Evolutionary conservation across 2,797 vertebrate genomes (phyloP), one percentile per base, ranked within the genome.

Genomic region (Centroberyx gerrardi): DNA sequence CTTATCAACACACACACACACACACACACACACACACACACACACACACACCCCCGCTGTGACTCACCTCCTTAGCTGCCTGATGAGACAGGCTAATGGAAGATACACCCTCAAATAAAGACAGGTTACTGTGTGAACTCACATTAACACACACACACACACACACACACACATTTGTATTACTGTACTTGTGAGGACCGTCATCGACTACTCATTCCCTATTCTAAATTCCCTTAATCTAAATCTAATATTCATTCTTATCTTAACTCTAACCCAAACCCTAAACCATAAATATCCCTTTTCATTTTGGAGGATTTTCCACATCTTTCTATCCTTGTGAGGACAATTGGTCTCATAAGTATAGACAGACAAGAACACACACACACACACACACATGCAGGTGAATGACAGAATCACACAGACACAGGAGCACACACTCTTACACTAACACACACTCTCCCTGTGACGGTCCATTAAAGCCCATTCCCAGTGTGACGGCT

Each of bases 81-180:
- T 88, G 88, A 88, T 87, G 86, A 83, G 73, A 68, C 77, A 48
- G 18, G 71, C 75, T 88, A 85, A 88, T 83, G 81, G 75, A 49
- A 67, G 80, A 72, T 61, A 60, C 78, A 48, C 78, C 64, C 65
- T 68, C 78, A 74, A 74, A 90, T 85, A 74, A 81, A 75, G 76
- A 87, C 72, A 73, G 58, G 42, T 72, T 79, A 73, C 55, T 15
- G 28, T 46, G 8, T 40, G 56, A 62, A 18, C 76, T 56, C 68
- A 36, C 68, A 52, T 14, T 33, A 3, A 59, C 40, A 3, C 31
- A 63, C 73, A 66, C 27, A 38, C 66, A 54, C 59, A 22, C 40
- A 33, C 28, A 59, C 40, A 28, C 40, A n/a, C 33, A 9, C 17
- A 38, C 33, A 44, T 9, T 5, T 5, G 28, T 36, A 4, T 29